Base-by-base conservation (phyloP, 2,113 vertebrate genomes). In the Neogale vison region DNA sequence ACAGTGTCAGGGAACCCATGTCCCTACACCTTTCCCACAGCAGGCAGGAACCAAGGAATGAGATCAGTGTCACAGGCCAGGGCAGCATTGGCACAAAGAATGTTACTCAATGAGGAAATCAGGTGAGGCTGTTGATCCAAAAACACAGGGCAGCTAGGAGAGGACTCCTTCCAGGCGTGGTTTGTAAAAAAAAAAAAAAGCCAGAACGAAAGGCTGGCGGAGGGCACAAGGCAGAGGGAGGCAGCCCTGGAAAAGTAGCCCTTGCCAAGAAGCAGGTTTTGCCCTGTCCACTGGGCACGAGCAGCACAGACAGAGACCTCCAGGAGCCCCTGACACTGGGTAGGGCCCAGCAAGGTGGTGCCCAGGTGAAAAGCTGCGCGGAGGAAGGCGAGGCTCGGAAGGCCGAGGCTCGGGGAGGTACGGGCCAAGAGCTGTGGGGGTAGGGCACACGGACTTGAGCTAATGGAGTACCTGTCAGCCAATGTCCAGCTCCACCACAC, bases 391-490 rank as follows among this genome's bases (percentile, higher is more conserved):
- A 65, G 61, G 23, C 67, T 23, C 0, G 0, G 15, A n/a, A n/a
- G n/a, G n/a, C n/a, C 47, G 0, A 65, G 61, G 23, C 67, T 23
- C 0, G 0, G 15, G 2, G 26, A 24, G 69, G 47, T 4, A 1
- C 0, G 0, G 36, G 39, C 71, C 17, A 2, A 47, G 74, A 69
- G 76, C 59, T 18, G 31, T 0, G 17, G 1, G 3, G 39, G 7
- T 1, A 7, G 12, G 7, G 42, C 7, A 10, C 2, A 26, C 0
- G 1, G 50, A 18, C 72, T 10, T 26, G 6, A 47, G 23, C 72
- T 57, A 6, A 39, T 1, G 2, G 24, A 18, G 29, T 3, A 15
- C 8, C 5, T 1, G 55, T 9, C 13, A 65, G 57, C 61, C 69
- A 24, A 24, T 0, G 20, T 13, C 72, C 39, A 1, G 6, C 13